These are phyloP conservation scores for Pipistrellus kuhlii DNA, from an alignment of 2,797 vertebrate genomes.

Conservation along the genomic window DNA sequence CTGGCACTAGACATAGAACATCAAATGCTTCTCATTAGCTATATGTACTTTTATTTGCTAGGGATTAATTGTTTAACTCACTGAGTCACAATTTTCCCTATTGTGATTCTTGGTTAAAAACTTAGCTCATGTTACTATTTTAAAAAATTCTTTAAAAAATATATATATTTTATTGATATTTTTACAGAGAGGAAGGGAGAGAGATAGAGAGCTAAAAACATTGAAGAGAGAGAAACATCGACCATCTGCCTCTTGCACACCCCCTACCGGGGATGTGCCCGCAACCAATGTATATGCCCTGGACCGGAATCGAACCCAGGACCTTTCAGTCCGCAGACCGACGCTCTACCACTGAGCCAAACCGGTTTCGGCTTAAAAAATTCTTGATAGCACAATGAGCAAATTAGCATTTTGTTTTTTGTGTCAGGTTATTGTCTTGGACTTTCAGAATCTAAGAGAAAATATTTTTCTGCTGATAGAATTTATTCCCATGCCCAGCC, in stretches of 20 bases:
- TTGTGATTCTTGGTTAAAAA: constrained; percentile 22
- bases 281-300: too few species aligned
- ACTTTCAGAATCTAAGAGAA: not conserved
- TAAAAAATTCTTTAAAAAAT: not conserved
- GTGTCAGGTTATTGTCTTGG: not conserved
- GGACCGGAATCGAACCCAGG: too few species aligned
- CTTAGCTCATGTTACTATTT: constrained; percentile 35
- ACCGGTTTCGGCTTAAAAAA: not conserved
- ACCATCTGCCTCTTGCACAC: too few species aligned
- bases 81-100: constrained; percentile 39
- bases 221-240: too few species aligned
- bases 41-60: constrained; percentile 10
- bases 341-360: too few species aligned
- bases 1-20: not conserved
- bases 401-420: constrained; percentile 26
- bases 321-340: too few species aligned
- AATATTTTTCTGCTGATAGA: not conserved
- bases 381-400: not conserved
- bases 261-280: not conserved
- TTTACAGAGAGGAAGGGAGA: too few species aligned
- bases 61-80: constrained; percentile 41
- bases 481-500: not conserved
- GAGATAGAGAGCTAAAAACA: too few species aligned
- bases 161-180: too few species aligned
- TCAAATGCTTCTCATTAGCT: constrained; percentile 40